phyloP scores from a whole-genome alignment of 1,140 invertebrate genomes.

The Doryteuthis pealeii region DNA sequence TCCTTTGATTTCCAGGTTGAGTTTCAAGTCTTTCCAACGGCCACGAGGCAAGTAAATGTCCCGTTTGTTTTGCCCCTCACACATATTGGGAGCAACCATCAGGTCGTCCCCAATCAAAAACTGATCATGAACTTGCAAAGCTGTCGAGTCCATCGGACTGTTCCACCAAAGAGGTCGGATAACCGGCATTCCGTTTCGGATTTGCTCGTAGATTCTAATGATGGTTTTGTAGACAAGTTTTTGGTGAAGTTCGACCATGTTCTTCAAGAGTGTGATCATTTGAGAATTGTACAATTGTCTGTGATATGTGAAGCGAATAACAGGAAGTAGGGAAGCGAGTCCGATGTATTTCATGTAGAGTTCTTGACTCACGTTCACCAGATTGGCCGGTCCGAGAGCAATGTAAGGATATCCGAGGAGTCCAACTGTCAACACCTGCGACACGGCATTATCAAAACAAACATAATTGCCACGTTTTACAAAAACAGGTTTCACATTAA shows the following conservation, averaged over 20 bases:
- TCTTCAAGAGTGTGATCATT: constrained; percentile 67
- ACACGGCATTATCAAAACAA: constrained; percentile 65
- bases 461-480: background rate
- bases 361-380: background rate
- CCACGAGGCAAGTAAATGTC: constrained; percentile 68
- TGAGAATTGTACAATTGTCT: constrained; percentile 84
- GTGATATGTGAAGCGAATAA: constrained; percentile 81
- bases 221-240: constrained; percentile 56
- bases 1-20: background rate
- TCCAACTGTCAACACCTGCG: constrained; percentile 78
- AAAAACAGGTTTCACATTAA: constrained; percentile 28
- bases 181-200: constrained; percentile 67
- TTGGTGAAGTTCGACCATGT: constrained; percentile 71
- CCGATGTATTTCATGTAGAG: background rate
- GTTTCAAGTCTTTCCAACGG: constrained; percentile 32
- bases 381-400: constrained; percentile 12
- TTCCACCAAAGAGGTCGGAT: constrained; percentile 91
- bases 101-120: constrained; percentile 80
- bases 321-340: constrained; percentile 82
- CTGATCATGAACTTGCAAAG: constrained; percentile 77
- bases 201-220: constrained; percentile 60
- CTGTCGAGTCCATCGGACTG: constrained; percentile 76
- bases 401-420: constrained; percentile 83
- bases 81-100: constrained; percentile 79
- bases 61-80: constrained; percentile 67